Base-by-base conservation (phyloP, 1,140 invertebrate genomes). In the Danaus melanippus region DNA sequence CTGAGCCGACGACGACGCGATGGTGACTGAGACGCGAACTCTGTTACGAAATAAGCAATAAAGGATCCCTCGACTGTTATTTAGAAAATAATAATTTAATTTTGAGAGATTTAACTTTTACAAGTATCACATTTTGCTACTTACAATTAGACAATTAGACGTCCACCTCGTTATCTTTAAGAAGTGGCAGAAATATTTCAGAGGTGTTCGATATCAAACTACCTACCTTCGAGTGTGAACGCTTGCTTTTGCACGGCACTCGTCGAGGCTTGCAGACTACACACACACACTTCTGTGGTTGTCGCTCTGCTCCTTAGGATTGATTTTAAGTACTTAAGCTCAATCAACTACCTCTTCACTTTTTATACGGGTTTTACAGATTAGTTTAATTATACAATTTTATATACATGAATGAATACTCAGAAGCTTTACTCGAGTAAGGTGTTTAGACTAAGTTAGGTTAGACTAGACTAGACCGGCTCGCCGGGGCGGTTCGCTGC, bases 381-480 rank as follows among this genome's bases (percentile, higher is more conserved):
- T 79, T 86, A 84, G 81, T 84, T 84, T 82, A 86, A 84, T 84
- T 82, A 84, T 84, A 84, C 81, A 84, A 81, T 82, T 79, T 82
- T 84, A 80, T 84, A 81, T 82, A 86, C 78, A 84, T 71, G 77
- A 84, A 77, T 74, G 59, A 86, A 86, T 86, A 86, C 83, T 86
- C 83, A 86, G 73, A 84, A 84, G 84, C 83, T 86, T 86, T 84
- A 86, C 80, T 86, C 66, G 77, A 75, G 83, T 86, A 83, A 85
- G 79, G 79, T 79, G 79, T 78, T 65, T 79, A 76, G 69, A 52
- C 12, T 81, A 80, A 72, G 69, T 41, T 81, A 82, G 71, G 52
- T 21, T 84, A 80, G 62, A 60, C 49, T 84, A 78, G 73, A 61
- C 46, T 74, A 76, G 56, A 54, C 42, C 56, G 57, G 78, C 70